Conservation (phyloP, 2,113 vertebrate species). For the Phyllostomus discolor region DNA sequence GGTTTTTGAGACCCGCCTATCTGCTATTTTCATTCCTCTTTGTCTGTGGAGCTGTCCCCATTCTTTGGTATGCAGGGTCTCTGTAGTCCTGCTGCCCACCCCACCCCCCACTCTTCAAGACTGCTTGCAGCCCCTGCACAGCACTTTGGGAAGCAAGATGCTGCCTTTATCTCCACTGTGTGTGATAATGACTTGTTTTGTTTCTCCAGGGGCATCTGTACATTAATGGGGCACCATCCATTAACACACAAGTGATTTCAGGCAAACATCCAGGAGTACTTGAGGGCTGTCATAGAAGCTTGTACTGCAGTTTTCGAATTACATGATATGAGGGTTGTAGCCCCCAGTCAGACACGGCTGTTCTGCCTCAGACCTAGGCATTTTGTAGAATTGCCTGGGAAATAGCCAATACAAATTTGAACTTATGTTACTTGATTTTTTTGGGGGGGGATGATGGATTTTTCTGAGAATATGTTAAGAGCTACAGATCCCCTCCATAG, state of each 20-base stretch:
- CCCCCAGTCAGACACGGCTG: not conserved
- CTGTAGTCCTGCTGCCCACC: not conserved
- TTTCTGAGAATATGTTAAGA: not conserved
- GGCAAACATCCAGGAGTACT: not conserved
- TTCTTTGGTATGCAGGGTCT: rapidly evolving
- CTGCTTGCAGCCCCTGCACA: not conserved
- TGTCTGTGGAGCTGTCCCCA: not conserved
- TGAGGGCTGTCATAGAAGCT: not conserved
- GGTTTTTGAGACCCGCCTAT: not conserved
- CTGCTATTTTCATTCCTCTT: not conserved
- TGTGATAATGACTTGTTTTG: not conserved
- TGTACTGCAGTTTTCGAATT: not conserved
- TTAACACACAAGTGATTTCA: not conserved
- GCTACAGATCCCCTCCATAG: not conserved
- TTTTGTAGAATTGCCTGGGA: not conserved
- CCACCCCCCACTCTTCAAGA: not conserved
- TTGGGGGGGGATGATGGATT: not conserved
- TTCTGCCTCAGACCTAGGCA: not conserved
- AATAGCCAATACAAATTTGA: not conserved
- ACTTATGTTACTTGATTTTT: not conserved
- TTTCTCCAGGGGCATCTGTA: not conserved
- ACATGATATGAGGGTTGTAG: not conserved
- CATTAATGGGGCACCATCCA: not conserved
- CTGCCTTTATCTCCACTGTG: not conserved
- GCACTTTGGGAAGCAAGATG: not conserved